A percentile compares a stretch with the other conserved stretches of the same genome.
phyloP scores from a whole-genome alignment of 1,140 invertebrate species.

The Nebria ingens region DNA sequence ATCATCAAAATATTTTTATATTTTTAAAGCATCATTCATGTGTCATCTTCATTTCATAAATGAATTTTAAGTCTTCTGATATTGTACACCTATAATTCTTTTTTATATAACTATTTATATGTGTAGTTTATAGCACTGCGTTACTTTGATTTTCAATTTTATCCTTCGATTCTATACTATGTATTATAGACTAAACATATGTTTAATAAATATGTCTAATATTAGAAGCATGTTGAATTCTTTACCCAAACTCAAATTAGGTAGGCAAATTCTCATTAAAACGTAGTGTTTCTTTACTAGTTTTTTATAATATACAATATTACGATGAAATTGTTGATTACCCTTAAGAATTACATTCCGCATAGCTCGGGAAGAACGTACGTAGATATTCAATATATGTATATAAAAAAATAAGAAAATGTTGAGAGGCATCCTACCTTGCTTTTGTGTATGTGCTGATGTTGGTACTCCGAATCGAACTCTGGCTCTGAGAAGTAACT shows the following conservation, averaged over 20 bases:
- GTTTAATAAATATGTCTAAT: constrained; percentile 1
- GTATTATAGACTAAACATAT: neutral
- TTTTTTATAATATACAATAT: too few relatives aligned
- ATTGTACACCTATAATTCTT: neutral
- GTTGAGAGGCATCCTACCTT: constrained; percentile 54
- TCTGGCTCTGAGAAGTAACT: constrained; percentile 91
- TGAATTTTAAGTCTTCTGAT: neutral
- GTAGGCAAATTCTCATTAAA: too few relatives aligned
- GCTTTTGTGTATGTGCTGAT: constrained; percentile 86
- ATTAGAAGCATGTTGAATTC: neutral
- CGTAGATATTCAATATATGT: neutral
- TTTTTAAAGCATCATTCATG: constrained; percentile 3
- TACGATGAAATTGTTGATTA: too few relatives aligned
- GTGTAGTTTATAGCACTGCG: neutral
- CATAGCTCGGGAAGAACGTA: too few relatives aligned
- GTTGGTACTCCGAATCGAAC: constrained; percentile 86
- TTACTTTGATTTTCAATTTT: neutral
- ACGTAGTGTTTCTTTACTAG: too few relatives aligned
- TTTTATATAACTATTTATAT: neutral
- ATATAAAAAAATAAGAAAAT: neutral
- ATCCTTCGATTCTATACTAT: neutral
- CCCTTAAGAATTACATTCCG: too few relatives aligned
- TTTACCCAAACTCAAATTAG: too few relatives aligned
- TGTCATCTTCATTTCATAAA: constrained; percentile 7
- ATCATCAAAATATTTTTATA: neutral